Percentiles rank a stretch among this genome's conserved stretches.
phyloP scores from a whole-genome alignment of 2,113 vertebrate genomes.

The Seriola rivoliana region DNA sequence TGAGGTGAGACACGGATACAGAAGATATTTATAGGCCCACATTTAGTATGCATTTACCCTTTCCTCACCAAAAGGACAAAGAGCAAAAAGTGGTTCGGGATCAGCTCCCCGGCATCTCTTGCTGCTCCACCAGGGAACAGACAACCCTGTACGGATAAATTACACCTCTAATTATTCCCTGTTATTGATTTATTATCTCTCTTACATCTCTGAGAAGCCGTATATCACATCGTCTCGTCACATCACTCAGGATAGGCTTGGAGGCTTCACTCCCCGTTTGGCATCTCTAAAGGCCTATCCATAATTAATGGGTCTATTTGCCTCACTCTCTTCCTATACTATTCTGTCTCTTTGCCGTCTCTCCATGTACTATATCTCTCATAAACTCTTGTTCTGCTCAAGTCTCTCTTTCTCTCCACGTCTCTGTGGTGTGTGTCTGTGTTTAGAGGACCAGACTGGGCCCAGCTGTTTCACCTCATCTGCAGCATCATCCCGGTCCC shows the following conservation, averaged over 20 bases:
- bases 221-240: conserved; percentile 77
- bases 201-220: conserved; percentile 72
- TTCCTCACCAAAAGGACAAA: conserved; percentile 68
- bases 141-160: conserved; percentile 68
- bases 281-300: conserved; percentile 79
- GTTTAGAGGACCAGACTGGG: conserved; percentile 71
- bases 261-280: conserved; percentile 75
- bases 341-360: conserved; percentile 51
- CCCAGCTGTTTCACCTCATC: conserved; percentile 78
- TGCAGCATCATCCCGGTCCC: conserved; percentile 56
- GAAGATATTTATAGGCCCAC: conserved; percentile 74
- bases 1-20: conserved; percentile 88
- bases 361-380: conserved; percentile 38
- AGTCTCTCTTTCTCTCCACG: conserved; percentile 15
- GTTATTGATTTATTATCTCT: conserved; percentile 82
- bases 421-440: conserved; percentile 33
- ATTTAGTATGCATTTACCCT: conserved; percentile 71
- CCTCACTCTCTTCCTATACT: conserved; percentile 63
- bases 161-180: conserved; percentile 81
- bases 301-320: conserved; percentile 85
- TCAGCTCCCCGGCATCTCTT: conserved; percentile 39
- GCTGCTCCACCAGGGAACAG: conserved; percentile 35
- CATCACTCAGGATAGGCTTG: conserved; percentile 76
- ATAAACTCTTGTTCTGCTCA: conserved; percentile 41
- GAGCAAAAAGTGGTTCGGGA: conserved; percentile 50